These are phyloP conservation scores for Plutomurus gul DNA, from an alignment of 1,140 invertebrate genomes.

Conservation along the genomic window DNA sequence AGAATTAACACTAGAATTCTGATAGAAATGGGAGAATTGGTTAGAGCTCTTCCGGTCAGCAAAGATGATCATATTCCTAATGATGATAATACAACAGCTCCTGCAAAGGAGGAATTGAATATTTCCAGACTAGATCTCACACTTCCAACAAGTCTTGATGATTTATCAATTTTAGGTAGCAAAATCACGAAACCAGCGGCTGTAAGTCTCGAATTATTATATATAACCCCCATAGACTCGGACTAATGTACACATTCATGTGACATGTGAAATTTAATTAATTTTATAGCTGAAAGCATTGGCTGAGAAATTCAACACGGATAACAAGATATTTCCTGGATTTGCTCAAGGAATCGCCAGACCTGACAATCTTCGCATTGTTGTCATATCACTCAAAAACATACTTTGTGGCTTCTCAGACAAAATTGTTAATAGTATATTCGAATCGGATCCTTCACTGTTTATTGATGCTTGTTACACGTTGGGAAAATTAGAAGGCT, in stretches of 20 bases:
- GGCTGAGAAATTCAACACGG: slow-evolving; percentile 48
- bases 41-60: slow-evolving; percentile 30
- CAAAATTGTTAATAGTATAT: slow-evolving; percentile 44
- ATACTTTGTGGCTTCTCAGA: slow-evolving; percentile 47
- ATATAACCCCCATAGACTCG: not conserved
- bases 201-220: slow-evolving; percentile 28
- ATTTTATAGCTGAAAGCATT: slow-evolving; percentile 47
- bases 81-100: not conserved
- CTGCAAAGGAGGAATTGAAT: not conserved
- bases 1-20: slow-evolving; percentile 32
- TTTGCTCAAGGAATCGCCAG: slow-evolving; percentile 34
- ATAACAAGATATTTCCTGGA: slow-evolving; percentile 46
- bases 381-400: slow-evolving; percentile 44
- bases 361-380: slow-evolving; percentile 39
- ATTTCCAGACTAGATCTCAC: slow-evolving; percentile 32
- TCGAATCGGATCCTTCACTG: slow-evolving; percentile 42
- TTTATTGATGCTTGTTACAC: slow-evolving; percentile 46
- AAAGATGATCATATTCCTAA: not conserved
- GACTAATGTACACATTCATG: not conserved
- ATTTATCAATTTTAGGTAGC: slow-evolving; percentile 42
- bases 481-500: slow-evolving; percentile 45
- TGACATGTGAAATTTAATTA: too few species aligned
- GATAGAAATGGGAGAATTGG: slow-evolving; percentile 48
- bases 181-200: slow-evolving; percentile 29
- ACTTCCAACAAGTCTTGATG: slow-evolving; percentile 38